These are phyloP conservation scores for Phorcus lineatus DNA, from an alignment of 2,888 invertebrate genomes.

Conservation along the genomic window DNA sequence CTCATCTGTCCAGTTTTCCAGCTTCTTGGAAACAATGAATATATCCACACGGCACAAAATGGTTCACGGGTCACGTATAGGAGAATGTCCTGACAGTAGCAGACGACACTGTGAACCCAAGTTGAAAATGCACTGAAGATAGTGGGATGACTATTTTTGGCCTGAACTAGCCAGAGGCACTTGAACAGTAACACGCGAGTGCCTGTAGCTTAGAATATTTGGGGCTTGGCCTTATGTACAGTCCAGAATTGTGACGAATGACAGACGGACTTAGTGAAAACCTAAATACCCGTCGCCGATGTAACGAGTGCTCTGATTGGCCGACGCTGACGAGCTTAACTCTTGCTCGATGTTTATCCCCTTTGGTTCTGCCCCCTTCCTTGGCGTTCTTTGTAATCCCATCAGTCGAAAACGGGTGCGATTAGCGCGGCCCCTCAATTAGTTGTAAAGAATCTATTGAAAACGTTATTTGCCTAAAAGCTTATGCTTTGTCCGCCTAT, in stretches of 20 bases:
- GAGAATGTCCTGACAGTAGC: neutral
- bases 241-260: slow-evolving; percentile 25
- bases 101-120: slow-evolving; percentile 18
- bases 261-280: neutral
- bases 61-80: neutral
- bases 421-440: slow-evolving; percentile 30
- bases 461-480: slow-evolving; percentile 33
- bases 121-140: neutral
- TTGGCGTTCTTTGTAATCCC: slow-evolving; percentile 27
- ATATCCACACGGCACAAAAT: slow-evolving; percentile 12
- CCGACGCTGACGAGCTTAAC: slow-evolving; percentile 1
- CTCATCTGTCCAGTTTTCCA: slow-evolving; percentile 12
- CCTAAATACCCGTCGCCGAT: neutral
- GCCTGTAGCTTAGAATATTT: slow-evolving; percentile 40
- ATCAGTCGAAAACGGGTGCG: slow-evolving; percentile 29
- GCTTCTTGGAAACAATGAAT: neutral
- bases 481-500: slow-evolving; percentile 27
- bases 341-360: slow-evolving; percentile 5
- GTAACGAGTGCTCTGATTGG: slow-evolving; percentile 31
- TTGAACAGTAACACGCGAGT: slow-evolving; percentile 44
- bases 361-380: slow-evolving; percentile 24
- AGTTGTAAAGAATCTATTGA: slow-evolving; percentile 28
- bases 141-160: slow-evolving; percentile 32
- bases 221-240: slow-evolving; percentile 38
- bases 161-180: slow-evolving; percentile 46